These are phyloP conservation scores for Drosophila auraria DNA, from an alignment of 1,140 invertebrate genomes.

Conservation along the genomic window DNA sequence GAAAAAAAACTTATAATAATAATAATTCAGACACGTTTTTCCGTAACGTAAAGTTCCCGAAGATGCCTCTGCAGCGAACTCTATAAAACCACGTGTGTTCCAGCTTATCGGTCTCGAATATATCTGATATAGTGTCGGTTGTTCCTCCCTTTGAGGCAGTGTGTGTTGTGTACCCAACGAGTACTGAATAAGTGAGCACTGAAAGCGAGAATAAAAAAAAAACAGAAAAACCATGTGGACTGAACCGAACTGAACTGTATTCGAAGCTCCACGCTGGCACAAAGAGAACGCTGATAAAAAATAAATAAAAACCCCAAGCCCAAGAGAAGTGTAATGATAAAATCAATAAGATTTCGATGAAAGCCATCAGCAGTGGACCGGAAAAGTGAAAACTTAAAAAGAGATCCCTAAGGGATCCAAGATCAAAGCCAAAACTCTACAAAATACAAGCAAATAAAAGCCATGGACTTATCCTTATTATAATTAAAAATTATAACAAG, in stretches of 20 bases:
- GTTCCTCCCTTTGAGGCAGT: neutral
- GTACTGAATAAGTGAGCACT: slow-evolving; percentile 19
- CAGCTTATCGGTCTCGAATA: slow-evolving; percentile 29
- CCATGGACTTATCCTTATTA: neutral
- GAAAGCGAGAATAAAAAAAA: slow-evolving; percentile 14
- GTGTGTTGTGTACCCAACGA: slow-evolving; percentile 10
- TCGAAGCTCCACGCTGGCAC: slow-evolving; percentile 71
- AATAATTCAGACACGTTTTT: slow-evolving; percentile 3
- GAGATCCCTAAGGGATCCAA: neutral
- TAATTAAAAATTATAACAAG: neutral
- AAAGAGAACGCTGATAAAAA: slow-evolving; percentile 53
- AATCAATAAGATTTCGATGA: slow-evolving; percentile 21
- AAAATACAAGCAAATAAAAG: neutral
- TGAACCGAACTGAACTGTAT: slow-evolving; percentile 61
- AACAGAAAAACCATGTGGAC: slow-evolving; percentile 64
- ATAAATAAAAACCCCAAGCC: neutral
- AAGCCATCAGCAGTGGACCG: slow-evolving; percentile 3
- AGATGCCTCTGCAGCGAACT: slow-evolving; percentile 20
- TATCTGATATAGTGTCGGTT: slow-evolving; percentile 4
- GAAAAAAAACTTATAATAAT: neutral
- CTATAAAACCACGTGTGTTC: slow-evolving; percentile 52
- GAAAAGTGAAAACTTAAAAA: neutral
- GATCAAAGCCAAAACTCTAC: neutral
- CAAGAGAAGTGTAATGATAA: slow-evolving; percentile 21
- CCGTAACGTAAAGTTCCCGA: neutral